Evolutionary conservation across 2,888 invertebrate genomes (phyloP), one percentile per base, ranked within the genome.

Genomic region (Gandaritis pyraliata): DNA sequence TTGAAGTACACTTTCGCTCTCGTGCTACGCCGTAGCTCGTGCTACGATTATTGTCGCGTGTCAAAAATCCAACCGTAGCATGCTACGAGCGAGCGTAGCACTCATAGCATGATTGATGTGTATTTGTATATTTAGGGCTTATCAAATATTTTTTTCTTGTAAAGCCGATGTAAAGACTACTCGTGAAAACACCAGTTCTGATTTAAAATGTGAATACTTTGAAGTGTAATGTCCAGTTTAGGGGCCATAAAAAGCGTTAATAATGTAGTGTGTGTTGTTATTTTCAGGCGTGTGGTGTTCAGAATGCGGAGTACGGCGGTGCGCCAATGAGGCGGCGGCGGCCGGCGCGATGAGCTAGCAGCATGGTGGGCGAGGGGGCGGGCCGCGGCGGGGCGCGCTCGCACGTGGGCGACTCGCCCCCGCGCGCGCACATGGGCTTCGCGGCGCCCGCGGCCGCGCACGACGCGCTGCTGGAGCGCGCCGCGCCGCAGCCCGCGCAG

Each of bases 361-460:
- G 80, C 72, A 93, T 93, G 93, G 92, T 87, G 86, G 93, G 93
- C 90, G 92, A 93, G 93, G 93, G 93, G 90, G 93, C 93, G 93
- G 94, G 93, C 88, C 93, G 93, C 93, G 93, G 93, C 90, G 91
- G 90, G 88, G 92, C 93, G 93, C 93, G 93, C 90, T 93, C 92
- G 90, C 87, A 93, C 89, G 93, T 92, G 93, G 93, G 93, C 88
- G 88, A 93, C 89, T 91, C 93, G 89, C 93, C 93, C 91, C 92
- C 92, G 91, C 88, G 92, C 87, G 88, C 89, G 92, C 86, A 86
- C 91, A 86, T 91, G 92, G 88, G 92, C 90, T 88, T 85, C 93
- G 85, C 93, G 92, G 87, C 90, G 87, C 90, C 93, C 92, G 85
- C 89, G 87, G 88, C 93, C 85, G 92, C 93, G 84, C 90, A 89